A percentile compares a stretch with the other conserved stretches of the same genome.
These are phyloP conservation scores for Anas platyrhynchos DNA, from an alignment of 2,113 vertebrate genomes.

Conservation along the genomic window DNA sequence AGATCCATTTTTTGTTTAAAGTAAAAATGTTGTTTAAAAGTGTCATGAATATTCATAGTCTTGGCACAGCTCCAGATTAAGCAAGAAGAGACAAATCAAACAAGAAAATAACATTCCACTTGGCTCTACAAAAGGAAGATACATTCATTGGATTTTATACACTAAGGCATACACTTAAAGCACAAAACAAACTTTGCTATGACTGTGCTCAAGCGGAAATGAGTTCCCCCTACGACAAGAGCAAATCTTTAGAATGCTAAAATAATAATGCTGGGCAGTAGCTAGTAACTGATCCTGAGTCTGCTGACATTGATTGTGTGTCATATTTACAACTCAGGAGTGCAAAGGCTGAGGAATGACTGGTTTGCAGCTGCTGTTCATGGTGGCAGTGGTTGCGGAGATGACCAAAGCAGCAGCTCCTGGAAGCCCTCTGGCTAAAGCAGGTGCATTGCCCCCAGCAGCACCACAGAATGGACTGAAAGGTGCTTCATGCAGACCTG, in stretches of 20 bases:
- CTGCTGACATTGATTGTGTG: neutral
- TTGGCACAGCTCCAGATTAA: conserved; percentile 51
- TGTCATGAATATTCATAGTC: conserved; percentile 66
- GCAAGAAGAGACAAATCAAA: conserved; percentile 40
- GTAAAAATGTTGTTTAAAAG: conserved; percentile 72
- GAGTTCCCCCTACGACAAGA: neutral
- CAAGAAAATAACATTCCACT: conserved; percentile 14
- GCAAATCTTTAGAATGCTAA: neutral
- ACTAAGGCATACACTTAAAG: neutral
- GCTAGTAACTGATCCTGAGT: neutral
- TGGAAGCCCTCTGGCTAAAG: neutral
- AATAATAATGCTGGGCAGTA: neutral
- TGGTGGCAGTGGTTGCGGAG: neutral
- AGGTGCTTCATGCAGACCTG: neutral
- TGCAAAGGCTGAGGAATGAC: neutral
- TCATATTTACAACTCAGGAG: neutral
- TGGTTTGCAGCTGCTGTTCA: neutral
- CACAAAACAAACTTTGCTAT: neutral
- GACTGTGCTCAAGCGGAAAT: neutral
- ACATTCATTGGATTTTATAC: neutral
- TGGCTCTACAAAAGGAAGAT: conserved; percentile 23
- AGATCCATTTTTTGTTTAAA: conserved; percentile 69
- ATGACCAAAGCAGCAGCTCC: neutral
- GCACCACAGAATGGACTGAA: neutral
- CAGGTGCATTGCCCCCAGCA: no score